These are phyloP conservation scores for Spinus pinus DNA, from an alignment of 2,797 vertebrate species.

Conservation along the genomic window DNA sequence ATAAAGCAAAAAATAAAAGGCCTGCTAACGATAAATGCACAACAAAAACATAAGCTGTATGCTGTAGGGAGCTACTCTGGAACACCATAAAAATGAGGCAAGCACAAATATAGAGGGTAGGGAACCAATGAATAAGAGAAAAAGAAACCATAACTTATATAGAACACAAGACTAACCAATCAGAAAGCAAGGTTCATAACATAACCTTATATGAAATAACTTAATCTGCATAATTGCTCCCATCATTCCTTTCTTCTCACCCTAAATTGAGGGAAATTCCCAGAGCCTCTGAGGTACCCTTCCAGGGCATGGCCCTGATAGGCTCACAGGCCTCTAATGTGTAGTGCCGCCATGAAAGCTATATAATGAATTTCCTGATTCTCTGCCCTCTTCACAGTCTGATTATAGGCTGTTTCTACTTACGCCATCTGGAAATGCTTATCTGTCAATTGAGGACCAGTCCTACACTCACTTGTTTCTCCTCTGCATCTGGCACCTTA, in stretches of 20 bases:
- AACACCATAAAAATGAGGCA: not conserved
- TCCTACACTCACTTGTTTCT: not conserved
- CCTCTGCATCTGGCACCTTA: not conserved
- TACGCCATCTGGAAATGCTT: not conserved
- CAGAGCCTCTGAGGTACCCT: not conserved
- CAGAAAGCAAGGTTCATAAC: not conserved
- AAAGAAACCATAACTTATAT: not conserved
- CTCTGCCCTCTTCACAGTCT: not conserved
- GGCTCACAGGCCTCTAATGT: not conserved
- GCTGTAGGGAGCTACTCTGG: not conserved
- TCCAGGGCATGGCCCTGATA: not conserved
- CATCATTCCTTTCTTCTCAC: not conserved
- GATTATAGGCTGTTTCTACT: not conserved
- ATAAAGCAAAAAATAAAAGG: not conserved
- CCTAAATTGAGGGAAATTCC: not conserved
- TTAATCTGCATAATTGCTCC: not conserved
- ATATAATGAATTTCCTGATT: not conserved
- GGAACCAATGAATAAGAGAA: not conserved
- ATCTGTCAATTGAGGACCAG: not conserved
- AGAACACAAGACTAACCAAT: not conserved
- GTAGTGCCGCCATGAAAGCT: not conserved
- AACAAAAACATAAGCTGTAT: not conserved
- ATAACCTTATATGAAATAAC: not conserved
- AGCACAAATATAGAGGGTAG: not conserved
- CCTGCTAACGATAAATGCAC: not conserved